Evolutionary conservation across 2,888 invertebrate genomes (phyloP), one percentile per base, ranked within the genome.

Genomic region (Plutella xylostella): DNA sequence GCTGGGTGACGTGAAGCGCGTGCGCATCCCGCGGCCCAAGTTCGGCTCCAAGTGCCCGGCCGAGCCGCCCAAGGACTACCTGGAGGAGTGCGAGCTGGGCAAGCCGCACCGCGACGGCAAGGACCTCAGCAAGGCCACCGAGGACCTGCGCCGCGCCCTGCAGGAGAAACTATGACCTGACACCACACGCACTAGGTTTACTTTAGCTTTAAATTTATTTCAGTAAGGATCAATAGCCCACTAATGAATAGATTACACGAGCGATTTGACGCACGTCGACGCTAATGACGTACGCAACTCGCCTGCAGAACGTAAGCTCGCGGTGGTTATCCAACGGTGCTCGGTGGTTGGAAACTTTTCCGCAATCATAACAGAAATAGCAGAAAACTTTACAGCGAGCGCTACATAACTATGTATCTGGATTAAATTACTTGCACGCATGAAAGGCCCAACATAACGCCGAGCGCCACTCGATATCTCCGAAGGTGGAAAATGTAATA

Each of bases 1-100:
- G 93, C 73, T 93, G 61, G 89, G 89, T 53, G 93, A 94, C 70
- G 91, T 94, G 40, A 93, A 93, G 71, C 88, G 92, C 55, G 90
- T 94, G 51, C 86, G 91, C 57, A 94, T 94, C 58, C 94, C 94
- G 20, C 87, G 94, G 53, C 94, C 94, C 4, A 94, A 94, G 84
- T 92, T 93, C 63, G 90, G 88, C 42, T 86, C 85, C 55, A 87
- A 84, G 61, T 90, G 86, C 57, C 91, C 90, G 46, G 89, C 83
- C 47, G 91, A 91, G 61, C 92, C 92, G 14, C 92, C 92, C 11
- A 90, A 93, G 69, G 93, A 93, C 68, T 93, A 93, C 69, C 86
- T 90, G 56, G 89, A 90, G 51, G 89, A 90, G 45, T 76, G 72
- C 46, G 86, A 86, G 45, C 74, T 86, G 28, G 80, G 76, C 43